Base-by-base conservation (phyloP, 1,140 invertebrate species). In the Hyles vespertilio region DNA sequence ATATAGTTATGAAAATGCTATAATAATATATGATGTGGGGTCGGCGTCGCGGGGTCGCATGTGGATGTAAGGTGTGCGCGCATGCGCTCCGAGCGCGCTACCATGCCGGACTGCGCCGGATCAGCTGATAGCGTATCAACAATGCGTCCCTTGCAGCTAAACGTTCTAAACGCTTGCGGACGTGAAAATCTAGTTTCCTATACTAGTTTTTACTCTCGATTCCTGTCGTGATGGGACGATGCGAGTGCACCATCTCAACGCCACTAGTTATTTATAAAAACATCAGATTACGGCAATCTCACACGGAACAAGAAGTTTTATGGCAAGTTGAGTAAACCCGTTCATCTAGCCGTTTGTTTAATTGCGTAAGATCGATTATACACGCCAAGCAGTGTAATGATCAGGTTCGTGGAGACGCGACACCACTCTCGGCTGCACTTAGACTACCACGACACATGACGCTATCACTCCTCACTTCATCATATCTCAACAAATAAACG, bases 51-150 rank as follows among this genome's bases (percentile, higher is more conserved):
- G 50, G 33, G 7, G 22, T 34, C 32, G 50, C 10, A 51, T 7
- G 10, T 51, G 45, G 71, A 64, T 68, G 67, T 73, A 44, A 32
- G 45, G 5, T 34, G 32, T 54, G 67, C 70, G 77, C 81, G 83
- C 85, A 85, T 84, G 80, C 85, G 80, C 69, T 72, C 77, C 52
- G 71, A 52, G 56, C 81, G 84, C 77, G 72, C 50, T 69, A 76
- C 76, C 79, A 83, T 81, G 67, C 74, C 80, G 76, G 73, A 85
- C 81, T 85, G 84, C 78, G 70, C 60, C 58, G 71, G 65, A 81
- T 78, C 84, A 85, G 81, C 83, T 86, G 83, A 84, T 84, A 84
- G 73, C 63, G 63, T 88, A 86, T 88, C 82, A 85, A 81, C 85
- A 84, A 80, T 73, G 69, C 77, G 63, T 72, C 70, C 73, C 80